Base-by-base conservation (phyloP, 2,888 invertebrate genomes). In the Troides helena region DNA sequence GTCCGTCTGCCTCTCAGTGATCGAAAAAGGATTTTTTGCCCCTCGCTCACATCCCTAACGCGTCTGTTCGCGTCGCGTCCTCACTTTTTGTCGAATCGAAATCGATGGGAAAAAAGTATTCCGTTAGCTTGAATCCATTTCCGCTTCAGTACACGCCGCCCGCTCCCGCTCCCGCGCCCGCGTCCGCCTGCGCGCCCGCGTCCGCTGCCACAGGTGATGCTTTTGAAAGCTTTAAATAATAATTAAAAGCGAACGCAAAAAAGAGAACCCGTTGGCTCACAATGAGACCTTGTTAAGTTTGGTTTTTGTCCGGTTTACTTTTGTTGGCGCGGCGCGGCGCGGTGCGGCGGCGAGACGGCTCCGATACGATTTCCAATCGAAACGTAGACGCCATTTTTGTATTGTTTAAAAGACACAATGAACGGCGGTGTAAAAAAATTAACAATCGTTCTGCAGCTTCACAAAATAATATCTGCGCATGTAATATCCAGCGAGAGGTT, bases 121-220 rank as follows among this genome's bases (percentile, higher is more conserved):
- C 90, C 91, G 92, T 91, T 92, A 92, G 85, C 57, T 80, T 85
- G 84, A 84, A 87, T 89, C 85, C 87, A 85, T 92, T 92, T 92
- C 90, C 90, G 91, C 90, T 84, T 84, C 84, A 87, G 84, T 90
- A 85, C 86, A 81, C 89, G 81, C 80, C 85, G 86, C 39, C 10
- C 39, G 10, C 39, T 1, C 39, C 39, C 39, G 39, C 39, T 0
- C 39, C 39, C 39, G 39, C 39, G 1, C 7, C 1, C 39, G 39
- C 39, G 39, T 39, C 30, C 30, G 30, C 30, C 30, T 3, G 30
- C 30, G 30, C 30, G 30, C 5, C 30, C 30, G 30, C 30, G 30
- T 7, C 39, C 39, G 39, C 39, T 12, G 84, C 81, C 88, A 90
- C 90, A 89, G 90, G 90, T 91, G 90, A 88, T 85, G 85, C 85